phyloP scores from a whole-genome alignment of 2,888 invertebrate genomes.

The Mesochorus sp. region DNA sequence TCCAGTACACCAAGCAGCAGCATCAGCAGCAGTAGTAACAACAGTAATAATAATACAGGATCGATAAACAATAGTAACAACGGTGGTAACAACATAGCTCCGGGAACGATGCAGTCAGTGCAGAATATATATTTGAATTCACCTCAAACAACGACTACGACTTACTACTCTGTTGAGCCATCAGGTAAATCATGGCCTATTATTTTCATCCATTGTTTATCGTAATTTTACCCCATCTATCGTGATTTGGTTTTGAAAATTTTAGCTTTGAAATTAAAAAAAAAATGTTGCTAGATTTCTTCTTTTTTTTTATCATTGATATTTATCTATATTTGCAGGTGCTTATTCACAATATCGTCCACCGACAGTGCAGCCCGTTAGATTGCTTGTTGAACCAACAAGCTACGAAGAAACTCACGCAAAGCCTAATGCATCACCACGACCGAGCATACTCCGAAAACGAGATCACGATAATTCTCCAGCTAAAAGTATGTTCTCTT shows the following conservation, averaged over 20 bases:
- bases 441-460: slow-evolving; percentile 94
- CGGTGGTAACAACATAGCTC: slow-evolving; percentile 67
- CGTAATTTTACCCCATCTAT: no score
- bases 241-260: no score
- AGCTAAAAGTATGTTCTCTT: slow-evolving; percentile 72
- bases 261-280: neutral
- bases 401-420: slow-evolving; percentile 78
- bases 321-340: slow-evolving; percentile 62
- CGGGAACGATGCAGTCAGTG: slow-evolving; percentile 70
- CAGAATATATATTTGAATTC: slow-evolving; percentile 76
- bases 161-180: slow-evolving; percentile 78
- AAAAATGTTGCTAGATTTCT: neutral
- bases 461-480: slow-evolving; percentile 88
- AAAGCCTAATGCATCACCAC: slow-evolving; percentile 86
- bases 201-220: no score
- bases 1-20: slow-evolving; percentile 31
- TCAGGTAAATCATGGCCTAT: slow-evolving; percentile 71
- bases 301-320: slow-evolving; percentile 33
- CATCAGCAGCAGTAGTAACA: slow-evolving; percentile 52
- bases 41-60: slow-evolving; percentile 42
- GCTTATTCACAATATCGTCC: slow-evolving; percentile 78
- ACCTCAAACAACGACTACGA: slow-evolving; percentile 74
- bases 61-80: slow-evolving; percentile 55
- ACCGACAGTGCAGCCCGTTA: slow-evolving; percentile 77
- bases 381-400: slow-evolving; percentile 78